A percentile compares a stretch with the other conserved stretches of the same genome.
phyloP scores from a whole-genome alignment of 2,113 vertebrate species.

The Takifugu flavidus region DNA sequence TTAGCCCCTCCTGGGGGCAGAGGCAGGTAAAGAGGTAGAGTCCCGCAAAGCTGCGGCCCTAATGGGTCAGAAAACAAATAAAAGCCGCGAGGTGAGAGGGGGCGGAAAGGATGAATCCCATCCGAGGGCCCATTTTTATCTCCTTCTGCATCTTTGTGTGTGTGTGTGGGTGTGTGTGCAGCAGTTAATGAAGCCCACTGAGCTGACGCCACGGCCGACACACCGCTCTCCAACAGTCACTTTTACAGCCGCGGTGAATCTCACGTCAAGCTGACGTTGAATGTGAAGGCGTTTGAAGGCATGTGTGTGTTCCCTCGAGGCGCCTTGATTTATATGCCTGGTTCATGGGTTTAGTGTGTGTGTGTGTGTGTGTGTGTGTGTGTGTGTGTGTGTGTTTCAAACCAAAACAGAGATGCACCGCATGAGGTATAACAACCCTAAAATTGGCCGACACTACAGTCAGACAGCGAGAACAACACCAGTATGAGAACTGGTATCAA shows the following conservation, averaged over 20 bases:
- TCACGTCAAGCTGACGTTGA: slow-evolving; percentile 45
- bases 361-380: background rate
- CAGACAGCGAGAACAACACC: background rate
- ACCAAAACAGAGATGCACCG: slow-evolving; percentile 29
- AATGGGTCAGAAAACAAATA: slow-evolving; percentile 68
- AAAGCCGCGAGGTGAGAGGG: slow-evolving; percentile 49
- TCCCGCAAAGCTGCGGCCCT: slow-evolving; percentile 11
- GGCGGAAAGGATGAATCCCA: slow-evolving; percentile 52
- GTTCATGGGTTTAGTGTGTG: background rate
- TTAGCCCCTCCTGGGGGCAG: background rate
- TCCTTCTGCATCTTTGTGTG: background rate
- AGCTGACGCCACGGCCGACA: slow-evolving; percentile 24
- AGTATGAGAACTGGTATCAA: background rate
- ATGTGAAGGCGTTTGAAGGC: slow-evolving; percentile 32
- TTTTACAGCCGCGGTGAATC: slow-evolving; percentile 60
- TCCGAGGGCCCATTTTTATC: slow-evolving; percentile 50
- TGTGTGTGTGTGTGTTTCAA: background rate
- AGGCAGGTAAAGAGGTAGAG: slow-evolving; percentile 14
- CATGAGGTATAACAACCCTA: slow-evolving; percentile 17
- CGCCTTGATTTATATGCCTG: slow-evolving; percentile 28
- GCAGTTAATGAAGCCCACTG: slow-evolving; percentile 61
- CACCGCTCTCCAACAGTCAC: slow-evolving; percentile 51
- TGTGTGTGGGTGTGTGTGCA: slow-evolving; percentile 11
- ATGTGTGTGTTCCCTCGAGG: slow-evolving; percentile 34
- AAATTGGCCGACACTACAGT: background rate